phyloP scores from a whole-genome alignment of 2,113 vertebrate species.

The Zeus faber region DNA sequence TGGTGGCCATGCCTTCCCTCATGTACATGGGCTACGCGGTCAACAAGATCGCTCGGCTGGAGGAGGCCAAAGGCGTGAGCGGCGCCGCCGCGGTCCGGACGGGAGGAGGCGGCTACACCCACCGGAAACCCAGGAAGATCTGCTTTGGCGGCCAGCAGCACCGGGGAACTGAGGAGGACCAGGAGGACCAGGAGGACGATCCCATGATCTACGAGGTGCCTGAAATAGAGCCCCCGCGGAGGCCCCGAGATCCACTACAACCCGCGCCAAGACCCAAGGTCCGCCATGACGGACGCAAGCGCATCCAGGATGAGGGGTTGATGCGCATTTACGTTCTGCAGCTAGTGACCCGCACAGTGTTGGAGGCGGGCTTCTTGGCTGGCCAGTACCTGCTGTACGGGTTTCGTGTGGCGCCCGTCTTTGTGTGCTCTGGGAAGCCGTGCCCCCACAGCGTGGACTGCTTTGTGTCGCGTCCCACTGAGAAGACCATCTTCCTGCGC shows the following conservation, averaged over 20 bases:
- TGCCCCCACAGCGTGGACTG: constrained; percentile 96
- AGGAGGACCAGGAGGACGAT: constrained; percentile 93
- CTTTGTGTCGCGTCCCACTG: constrained; percentile 93
- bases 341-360: constrained; percentile 83
- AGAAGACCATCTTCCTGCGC: constrained; percentile 97
- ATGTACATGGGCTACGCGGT: constrained; percentile 95
- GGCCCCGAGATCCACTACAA: constrained; percentile 71
- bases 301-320: constrained; percentile 89
- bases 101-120: constrained; percentile 64
- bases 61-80: constrained; percentile 77
- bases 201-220: constrained; percentile 98
- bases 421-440: constrained; percentile 85
- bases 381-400: constrained; percentile 95
- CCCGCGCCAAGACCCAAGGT: constrained; percentile 72
- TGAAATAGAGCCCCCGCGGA: constrained; percentile 83
- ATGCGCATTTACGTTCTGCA: constrained; percentile 96
- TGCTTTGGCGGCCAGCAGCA: constrained; percentile 85
- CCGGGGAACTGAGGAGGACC: constrained; percentile 84
- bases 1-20: constrained; percentile 90
- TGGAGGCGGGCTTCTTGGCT: constrained; percentile 89
- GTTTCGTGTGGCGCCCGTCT: constrained; percentile 86
- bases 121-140: constrained; percentile 81
- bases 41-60: constrained; percentile 90
- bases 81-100: constrained; percentile 52
- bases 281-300: constrained; percentile 85